Conservation (phyloP, 2,797 vertebrate species). For the Catostomus latipinnis region DNA sequence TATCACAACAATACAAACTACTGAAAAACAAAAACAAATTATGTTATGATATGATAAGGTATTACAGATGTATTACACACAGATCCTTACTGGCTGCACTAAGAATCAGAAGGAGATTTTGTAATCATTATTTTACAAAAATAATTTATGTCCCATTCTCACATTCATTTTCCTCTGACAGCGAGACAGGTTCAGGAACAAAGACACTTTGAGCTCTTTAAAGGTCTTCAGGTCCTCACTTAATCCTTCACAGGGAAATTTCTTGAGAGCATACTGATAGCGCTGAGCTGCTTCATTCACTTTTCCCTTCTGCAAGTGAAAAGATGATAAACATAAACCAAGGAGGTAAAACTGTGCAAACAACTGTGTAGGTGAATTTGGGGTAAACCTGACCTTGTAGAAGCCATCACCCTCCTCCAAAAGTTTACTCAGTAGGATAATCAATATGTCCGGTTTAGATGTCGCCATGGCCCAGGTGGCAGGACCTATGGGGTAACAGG, state of each 20-base stretch:
- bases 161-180: conserved; percentile 99
- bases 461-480: conserved; percentile 99
- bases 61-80: background rate
- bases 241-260: conserved; percentile 98
- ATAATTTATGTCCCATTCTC: conserved; percentile 64
- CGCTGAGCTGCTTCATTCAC: conserved; percentile 98
- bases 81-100: background rate
- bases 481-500: conserved; percentile 96
- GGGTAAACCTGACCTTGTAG: conserved; percentile 83
- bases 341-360: conserved; percentile 8
- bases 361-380: background rate
- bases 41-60: background rate
- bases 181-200: conserved; percentile 97
- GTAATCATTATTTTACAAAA: conserved; percentile 17
- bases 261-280: conserved; percentile 98
- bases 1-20: background rate
- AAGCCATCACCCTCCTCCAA: conserved; percentile 99
- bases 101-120: conserved; percentile 1
- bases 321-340: conserved; percentile 11
- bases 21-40: background rate
- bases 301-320: conserved; percentile 89
- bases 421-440: conserved; percentile 99
- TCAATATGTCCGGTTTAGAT: conserved; percentile 99
- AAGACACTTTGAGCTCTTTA: conserved; percentile 97
- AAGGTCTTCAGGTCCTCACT: conserved; percentile 99